Evolutionary conservation across 2,888 invertebrate genomes (phyloP).

Genomic region (Aphidius colemani): DNA sequence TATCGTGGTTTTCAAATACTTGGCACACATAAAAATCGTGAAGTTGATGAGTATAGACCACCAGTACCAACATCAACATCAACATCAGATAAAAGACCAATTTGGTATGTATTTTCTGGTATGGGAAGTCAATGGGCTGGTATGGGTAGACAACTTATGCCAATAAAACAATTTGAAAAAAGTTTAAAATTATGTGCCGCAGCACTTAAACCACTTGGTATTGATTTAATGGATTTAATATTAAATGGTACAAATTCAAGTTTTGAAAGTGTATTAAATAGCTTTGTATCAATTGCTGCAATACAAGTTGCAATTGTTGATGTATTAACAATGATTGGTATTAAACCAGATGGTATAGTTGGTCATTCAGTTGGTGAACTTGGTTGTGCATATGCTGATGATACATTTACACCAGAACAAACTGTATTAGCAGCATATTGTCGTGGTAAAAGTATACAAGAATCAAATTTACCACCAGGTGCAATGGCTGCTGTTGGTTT

Average conservation of each 20-base stretch:
- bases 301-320: conserved; percentile 97
- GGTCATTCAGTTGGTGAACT: conserved; percentile 94
- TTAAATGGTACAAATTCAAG: conserved; percentile 75
- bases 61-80: not conserved
- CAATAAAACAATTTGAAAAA: conserved; percentile 78
- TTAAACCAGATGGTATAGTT: conserved; percentile 90
- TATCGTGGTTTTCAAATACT: conserved; percentile 83
- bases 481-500: conserved; percentile 94
- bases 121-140: conserved; percentile 99
- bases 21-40: conserved; percentile 62
- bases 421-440: conserved; percentile 92
- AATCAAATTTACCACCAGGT: conserved; percentile 74
- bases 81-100: conserved; percentile 71
- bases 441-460: conserved; percentile 83
- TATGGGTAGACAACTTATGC: conserved; percentile 89
- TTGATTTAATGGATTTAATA: conserved; percentile 83
- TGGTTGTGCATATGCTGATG: conserved; percentile 97
- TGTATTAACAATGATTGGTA: conserved; percentile 73
- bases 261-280: conserved; percentile 85
- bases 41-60: conserved; percentile 59
- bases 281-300: conserved; percentile 93
- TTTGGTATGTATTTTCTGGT: conserved; percentile 96
- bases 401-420: conserved; percentile 91
- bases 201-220: conserved; percentile 75
- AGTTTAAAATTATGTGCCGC: conserved; percentile 79